Evolutionary conservation across 2,113 vertebrate species (phyloP).

Genomic region (Naja naja): DNA sequence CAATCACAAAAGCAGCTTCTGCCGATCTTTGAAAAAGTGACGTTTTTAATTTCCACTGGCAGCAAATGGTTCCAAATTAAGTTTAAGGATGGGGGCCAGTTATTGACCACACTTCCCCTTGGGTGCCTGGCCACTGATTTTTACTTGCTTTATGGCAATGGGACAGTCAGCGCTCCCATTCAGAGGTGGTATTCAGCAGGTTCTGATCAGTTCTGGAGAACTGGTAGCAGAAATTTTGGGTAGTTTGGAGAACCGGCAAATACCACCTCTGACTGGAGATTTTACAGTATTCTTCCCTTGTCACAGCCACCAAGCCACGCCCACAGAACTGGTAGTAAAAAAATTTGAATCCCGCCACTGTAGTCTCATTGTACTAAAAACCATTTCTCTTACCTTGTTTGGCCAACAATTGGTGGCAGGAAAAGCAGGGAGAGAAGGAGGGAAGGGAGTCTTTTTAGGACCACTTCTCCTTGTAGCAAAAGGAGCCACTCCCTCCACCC

Average conservation of each 20-base stretch:
- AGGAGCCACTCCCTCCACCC: background rate
- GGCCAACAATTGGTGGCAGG: background rate
- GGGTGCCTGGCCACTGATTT: background rate
- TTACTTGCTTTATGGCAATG: background rate
- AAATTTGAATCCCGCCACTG: no score
- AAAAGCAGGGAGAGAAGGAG: background rate
- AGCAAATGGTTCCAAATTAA: background rate
- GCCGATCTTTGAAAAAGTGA: background rate
- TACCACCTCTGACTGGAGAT: no score
- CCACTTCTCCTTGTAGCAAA: background rate
- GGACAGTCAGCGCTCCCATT: background rate
- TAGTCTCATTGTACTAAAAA: background rate
- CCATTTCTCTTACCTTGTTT: background rate
- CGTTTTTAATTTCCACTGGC: background rate
- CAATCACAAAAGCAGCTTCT: background rate
- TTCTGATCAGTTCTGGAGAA: no score
- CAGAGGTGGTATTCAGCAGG: no score
- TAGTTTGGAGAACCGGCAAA: no score
- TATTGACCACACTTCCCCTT: background rate
- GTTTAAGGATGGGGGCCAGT: background rate
- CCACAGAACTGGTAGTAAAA: no score
- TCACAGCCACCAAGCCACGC: no score
- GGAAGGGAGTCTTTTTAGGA: background rate
- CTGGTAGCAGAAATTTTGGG: no score
- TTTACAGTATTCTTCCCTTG: no score